Percentiles rank a stretch among this genome's conserved stretches.
Evolutionary conservation across 2,888 invertebrate species (phyloP).

Genomic region (Lepidocyrtinus sp.): DNA sequence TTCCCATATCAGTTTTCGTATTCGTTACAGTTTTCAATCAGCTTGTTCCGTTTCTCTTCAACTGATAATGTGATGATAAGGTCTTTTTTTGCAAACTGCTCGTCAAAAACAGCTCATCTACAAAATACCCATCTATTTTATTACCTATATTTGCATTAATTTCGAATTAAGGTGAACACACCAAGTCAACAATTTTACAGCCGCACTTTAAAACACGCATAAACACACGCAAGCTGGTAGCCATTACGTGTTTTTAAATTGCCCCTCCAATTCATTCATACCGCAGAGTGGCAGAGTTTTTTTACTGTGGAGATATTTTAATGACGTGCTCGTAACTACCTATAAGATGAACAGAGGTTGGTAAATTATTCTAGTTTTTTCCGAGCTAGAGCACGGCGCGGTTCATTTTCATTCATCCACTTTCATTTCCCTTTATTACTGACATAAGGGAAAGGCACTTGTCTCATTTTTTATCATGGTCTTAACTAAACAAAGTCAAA

Average conservation of each 20-base stretch:
- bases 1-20: neutral
- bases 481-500: neutral
- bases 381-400: neutral
- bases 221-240: neutral
- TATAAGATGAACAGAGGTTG: neutral
- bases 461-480: neutral
- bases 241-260: neutral
- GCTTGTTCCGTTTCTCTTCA: neutral
- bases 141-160: neutral
- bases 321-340: constrained; percentile 16
- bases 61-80: neutral
- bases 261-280: constrained; percentile 23
- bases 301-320: constrained; percentile 7
- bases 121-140: neutral
- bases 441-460: neutral
- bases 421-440: constrained; percentile 19
- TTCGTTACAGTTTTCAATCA: neutral
- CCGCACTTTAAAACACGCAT: neutral
- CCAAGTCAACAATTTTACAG: neutral
- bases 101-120: neutral
- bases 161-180: neutral
- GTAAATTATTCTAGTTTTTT: constrained; percentile 23
- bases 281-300: neutral
- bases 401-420: constrained; percentile 31
- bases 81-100: neutral